A percentile compares a stretch with the other conserved stretches of the same genome.
phyloP scores from a whole-genome alignment of 2,797 vertebrate genomes.

The Psittacula derbiana region DNA sequence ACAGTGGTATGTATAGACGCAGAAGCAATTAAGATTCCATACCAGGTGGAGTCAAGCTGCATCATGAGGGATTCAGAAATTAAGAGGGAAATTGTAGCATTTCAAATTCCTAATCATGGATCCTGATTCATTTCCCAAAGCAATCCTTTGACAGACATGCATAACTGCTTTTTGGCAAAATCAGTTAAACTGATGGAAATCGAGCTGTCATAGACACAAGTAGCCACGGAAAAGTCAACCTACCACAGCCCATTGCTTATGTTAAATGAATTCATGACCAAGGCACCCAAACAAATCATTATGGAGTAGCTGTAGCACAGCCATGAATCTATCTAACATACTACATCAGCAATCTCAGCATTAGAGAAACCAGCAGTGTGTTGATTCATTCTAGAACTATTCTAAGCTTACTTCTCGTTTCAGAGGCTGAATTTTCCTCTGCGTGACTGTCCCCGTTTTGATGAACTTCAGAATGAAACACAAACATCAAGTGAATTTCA shows the following conservation, averaged over 20 bases:
- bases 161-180: not conserved
- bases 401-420: not conserved
- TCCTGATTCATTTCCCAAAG: not conserved
- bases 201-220: not conserved
- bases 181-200: not conserved
- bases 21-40: not conserved
- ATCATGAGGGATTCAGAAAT: not conserved
- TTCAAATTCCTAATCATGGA: not conserved
- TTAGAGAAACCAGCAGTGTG: not conserved
- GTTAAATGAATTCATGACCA: not conserved
- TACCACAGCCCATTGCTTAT: not conserved
- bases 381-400: not conserved
- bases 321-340: not conserved
- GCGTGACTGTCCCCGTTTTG: constrained; percentile 71
- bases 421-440: constrained; percentile 74
- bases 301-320: not conserved
- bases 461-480: constrained; percentile 72
- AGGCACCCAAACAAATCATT: not conserved
- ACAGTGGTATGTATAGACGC: not conserved
- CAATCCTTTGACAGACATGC: not conserved
- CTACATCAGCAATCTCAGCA: not conserved
- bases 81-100: not conserved
- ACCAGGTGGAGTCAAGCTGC: not conserved
- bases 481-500: constrained; percentile 70
- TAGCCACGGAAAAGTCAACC: not conserved